phyloP scores from a whole-genome alignment of 2,797 vertebrate species.

The Euphonia xanthogaster region DNA sequence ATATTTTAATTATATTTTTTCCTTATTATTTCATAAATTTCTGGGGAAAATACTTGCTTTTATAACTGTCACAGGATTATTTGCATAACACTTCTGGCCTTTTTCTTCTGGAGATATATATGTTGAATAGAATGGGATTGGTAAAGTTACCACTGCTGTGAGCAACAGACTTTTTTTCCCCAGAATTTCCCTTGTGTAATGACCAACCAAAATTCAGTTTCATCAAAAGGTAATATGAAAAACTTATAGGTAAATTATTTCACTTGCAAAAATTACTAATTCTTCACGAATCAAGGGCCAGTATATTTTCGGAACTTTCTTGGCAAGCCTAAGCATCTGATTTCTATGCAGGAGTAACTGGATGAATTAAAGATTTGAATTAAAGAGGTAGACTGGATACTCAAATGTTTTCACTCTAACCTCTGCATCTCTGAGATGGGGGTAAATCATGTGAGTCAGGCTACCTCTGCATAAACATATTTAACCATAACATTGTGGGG shows the following conservation, averaged over 20 bases:
- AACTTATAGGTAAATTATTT: not conserved
- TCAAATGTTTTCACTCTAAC: slow-evolving; percentile 1
- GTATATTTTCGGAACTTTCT: not conserved
- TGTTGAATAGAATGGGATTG: not conserved
- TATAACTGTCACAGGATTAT: not conserved
- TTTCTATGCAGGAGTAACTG: not conserved
- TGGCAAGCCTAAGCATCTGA: not conserved
- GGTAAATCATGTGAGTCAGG: not conserved
- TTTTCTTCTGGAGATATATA: not conserved
- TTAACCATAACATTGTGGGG: fast-evolving
- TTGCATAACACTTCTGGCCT: not conserved
- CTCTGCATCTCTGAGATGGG: not conserved
- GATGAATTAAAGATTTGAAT: slow-evolving; percentile 26
- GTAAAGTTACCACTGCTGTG: not conserved
- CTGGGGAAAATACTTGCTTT: not conserved
- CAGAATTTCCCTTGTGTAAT: not conserved
- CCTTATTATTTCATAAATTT: not conserved
- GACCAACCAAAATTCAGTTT: not conserved
- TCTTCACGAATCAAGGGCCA: not conserved
- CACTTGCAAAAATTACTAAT: not conserved
- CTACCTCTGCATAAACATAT: not conserved
- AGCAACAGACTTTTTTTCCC: not conserved
- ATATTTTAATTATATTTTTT: not conserved
- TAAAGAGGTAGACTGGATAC: not conserved
- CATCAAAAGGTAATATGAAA: not conserved